Evolutionary conservation across 2,113 vertebrate species (phyloP).

Genomic region (Colistium nudipinnis): DNA sequence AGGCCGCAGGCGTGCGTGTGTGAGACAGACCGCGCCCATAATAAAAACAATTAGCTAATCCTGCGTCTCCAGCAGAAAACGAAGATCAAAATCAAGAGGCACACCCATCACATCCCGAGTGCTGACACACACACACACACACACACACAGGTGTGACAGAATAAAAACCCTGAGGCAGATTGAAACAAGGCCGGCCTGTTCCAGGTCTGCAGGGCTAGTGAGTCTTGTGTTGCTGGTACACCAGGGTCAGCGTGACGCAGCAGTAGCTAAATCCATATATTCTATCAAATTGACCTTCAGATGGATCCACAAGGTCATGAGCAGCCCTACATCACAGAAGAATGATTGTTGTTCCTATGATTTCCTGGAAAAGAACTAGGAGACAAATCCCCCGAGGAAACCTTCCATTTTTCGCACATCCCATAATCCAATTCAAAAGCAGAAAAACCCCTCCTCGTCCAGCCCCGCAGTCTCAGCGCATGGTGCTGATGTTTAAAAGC

Average conservation of each 20-base stretch:
- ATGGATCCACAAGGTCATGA: too few species aligned
- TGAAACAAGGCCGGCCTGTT: constrained; percentile 14
- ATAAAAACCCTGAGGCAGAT: constrained; percentile 7
- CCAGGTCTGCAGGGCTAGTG: background rate
- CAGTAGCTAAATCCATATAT: background rate
- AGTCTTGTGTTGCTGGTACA: background rate
- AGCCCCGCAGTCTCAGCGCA: constrained; percentile 9
- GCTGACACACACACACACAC: constrained; percentile 12
- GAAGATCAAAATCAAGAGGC: background rate
- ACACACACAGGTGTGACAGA: background rate
- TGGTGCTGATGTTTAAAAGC: background rate
- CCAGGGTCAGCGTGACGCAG: background rate
- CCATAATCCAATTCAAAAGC: background rate
- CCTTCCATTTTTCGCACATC: background rate
- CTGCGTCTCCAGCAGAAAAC: background rate
- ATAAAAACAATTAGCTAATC: constrained; percentile 26
- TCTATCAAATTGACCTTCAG: too few species aligned
- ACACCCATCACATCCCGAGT: constrained; percentile 8
- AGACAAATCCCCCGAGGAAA: background rate
- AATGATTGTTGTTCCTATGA: too few species aligned
- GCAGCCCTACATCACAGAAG: too few species aligned
- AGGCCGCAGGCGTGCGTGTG: constrained; percentile 1
- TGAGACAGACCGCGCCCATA: constrained; percentile 12
- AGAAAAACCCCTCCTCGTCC: background rate
- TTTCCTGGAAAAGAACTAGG: too few species aligned